Conservation (phyloP, 2,113 vertebrate genomes). For the Solea solea region DNA sequence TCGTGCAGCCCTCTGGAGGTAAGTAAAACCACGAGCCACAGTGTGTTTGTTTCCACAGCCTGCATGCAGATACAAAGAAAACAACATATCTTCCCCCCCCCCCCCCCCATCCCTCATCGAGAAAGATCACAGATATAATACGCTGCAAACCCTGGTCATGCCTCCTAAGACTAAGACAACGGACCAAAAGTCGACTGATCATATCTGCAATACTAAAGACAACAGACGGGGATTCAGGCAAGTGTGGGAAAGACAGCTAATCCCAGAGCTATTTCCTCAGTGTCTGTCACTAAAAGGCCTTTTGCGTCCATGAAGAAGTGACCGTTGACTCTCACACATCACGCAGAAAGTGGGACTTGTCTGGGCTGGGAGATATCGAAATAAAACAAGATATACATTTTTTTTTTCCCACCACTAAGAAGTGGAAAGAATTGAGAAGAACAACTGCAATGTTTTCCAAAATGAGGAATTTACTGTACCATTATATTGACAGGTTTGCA, state of each 20-base stretch:
- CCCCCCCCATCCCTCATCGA: conserved; percentile 29
- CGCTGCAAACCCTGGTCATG: conserved; percentile 30
- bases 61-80: conserved; percentile 63
- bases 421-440: no score
- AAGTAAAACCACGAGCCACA: conserved; percentile 39
- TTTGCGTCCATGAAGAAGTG: conserved; percentile 32
- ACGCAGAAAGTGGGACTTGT: conserved; percentile 14
- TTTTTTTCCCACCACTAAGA: no score
- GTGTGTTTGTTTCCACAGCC: conserved; percentile 54
- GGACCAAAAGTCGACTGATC: conserved; percentile 55
- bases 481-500: no score
- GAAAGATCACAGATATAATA: conserved; percentile 46
- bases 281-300: conserved; percentile 30
- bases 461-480: no score
- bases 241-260: conserved; percentile 59
- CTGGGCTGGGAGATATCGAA: conserved; percentile 19
- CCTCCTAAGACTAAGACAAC: conserved; percentile 58
- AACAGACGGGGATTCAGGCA: conserved; percentile 56
- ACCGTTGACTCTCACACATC: conserved; percentile 27
- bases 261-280: conserved; percentile 46
- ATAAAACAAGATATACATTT: no score
- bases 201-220: conserved; percentile 66
- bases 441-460: no score
- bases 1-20: conserved; percentile 9
- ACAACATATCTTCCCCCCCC: conserved; percentile 51